Base-by-base conservation (phyloP, 2,888 invertebrate genomes). In the Diplolepis rosae region DNA sequence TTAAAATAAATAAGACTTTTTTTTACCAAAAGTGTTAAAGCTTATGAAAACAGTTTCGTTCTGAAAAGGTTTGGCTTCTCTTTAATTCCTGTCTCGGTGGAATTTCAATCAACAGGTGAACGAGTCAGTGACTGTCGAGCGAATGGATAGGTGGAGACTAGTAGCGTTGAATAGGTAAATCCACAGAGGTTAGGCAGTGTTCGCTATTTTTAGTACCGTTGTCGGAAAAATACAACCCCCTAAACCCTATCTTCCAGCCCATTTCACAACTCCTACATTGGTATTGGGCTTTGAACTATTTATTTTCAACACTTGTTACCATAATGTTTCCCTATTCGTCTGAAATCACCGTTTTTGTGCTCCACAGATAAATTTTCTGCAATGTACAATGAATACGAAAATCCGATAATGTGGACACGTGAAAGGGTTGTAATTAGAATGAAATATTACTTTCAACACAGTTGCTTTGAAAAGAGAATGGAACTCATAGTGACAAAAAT, bases 31-130 rank as follows among this genome's bases (percentile, higher is more conserved):
- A 54, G 11, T 32, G 18, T 15, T 18, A 30, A 9, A 3, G 13
- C 51, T 32, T 32, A n/a, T n/a, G 67, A 52, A 52, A 52, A 24
- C 67, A 32, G 67, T 52, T 50, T 50, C 35, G 32, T 52, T 48
- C 22, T 52, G 32, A 48, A 50, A 32, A 66, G 48, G 18, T 32
- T 66, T 54, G 68, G 52, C 35, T 67, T 74, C 68, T 69, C 72
- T 77, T 76, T 79, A 73, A 75, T 73, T 72, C 66, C 35, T 50
- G 70, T 68, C 70, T 71, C 68, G 72, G 76, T 74, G 77, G 75
- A 82, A 81, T 79, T 79, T 82, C 77, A 80, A 85, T 85, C 86
- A 86, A 86, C 85, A 85, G 86, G 86, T 86, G 85, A 85, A 83
- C 80, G 77, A 83, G 79, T 77, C 71, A 73, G 74, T 76, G 74